Base-by-base conservation (phyloP, 2,888 invertebrate species). In the Drosophila phalerata region DNA sequence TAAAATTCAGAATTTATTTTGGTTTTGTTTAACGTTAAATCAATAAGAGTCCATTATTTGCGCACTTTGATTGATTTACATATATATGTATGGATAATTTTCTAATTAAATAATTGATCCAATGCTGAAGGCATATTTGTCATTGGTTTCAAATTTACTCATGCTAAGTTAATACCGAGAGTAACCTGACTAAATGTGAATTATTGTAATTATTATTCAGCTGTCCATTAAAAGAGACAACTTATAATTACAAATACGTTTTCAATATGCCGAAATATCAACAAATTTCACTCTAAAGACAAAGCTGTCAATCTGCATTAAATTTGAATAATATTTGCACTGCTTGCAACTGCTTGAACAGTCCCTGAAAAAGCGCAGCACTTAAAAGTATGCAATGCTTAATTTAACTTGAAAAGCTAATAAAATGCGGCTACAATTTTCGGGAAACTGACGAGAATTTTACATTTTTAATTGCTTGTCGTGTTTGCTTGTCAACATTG, bases 401-500 rank as follows among this genome's bases (percentile, higher is more conserved):
- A 55, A 72, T 79, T 82, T 68, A 68, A 77, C 69, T 68, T 55
- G 62, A 8, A 47, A 34, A 49, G 48, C 66, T 70, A 57, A 68
- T 69, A 53, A 82, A 87, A 64, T 70, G 69, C 52, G 48, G 32
- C 49, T 72, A 17, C 45, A 49, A 61, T 40, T 38, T 42, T 66
- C 15, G 13, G 19, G 37, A 34, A 40, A 17, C 34, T 40, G 52
- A 45, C 34, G 25, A 51, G 51, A 77, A 76, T 85, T 85, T 85
- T 86, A 86, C 84, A 85, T 85, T 85, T 84, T 85, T 88, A 85
- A 85, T 85, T 85, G 89, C 84, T 72, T 73, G 87, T 81, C 83
- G 71, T 86, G 73, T 88, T 82, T 85, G 75, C 68, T 85, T 84
- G 88, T 82, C 83, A 85, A 82, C 72, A 69, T 62, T 70, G 55